Conservation (phyloP, 2,888 invertebrate genomes). For the Hyalella azteca region DNA sequence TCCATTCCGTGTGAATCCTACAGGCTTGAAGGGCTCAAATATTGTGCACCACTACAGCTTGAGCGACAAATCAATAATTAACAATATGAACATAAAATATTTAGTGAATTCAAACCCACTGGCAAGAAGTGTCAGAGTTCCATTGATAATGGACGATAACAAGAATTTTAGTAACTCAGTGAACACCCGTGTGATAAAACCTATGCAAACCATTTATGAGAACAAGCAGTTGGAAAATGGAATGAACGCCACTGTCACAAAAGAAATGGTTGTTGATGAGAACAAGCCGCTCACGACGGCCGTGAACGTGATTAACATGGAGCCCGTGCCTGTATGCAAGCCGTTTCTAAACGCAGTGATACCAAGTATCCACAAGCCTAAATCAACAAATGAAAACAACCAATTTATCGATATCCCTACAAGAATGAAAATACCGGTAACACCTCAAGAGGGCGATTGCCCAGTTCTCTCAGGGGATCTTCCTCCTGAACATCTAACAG, state of each 20-base stretch:
- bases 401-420: background rate
- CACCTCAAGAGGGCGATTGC: constrained; percentile 68
- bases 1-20: background rate
- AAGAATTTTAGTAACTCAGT: background rate
- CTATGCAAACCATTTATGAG: background rate
- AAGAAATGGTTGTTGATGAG: background rate
- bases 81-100: background rate
- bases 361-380: background rate
- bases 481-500: constrained; percentile 85
- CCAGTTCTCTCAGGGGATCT: constrained; percentile 64
- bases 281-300: background rate
- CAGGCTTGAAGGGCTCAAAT: background rate
- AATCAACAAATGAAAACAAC: background rate
- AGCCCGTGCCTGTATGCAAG: background rate
- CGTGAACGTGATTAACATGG: background rate
- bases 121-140: no score
- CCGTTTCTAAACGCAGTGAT: background rate
- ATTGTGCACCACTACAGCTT: background rate
- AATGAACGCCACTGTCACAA: background rate
- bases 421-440: no score
- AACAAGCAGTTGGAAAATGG: background rate
- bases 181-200: background rate
- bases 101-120: no score
- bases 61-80: no score
- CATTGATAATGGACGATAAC: background rate